phyloP scores from a whole-genome alignment of 2,113 vertebrate genomes.

The Hippopotamus amphibius region DNA sequence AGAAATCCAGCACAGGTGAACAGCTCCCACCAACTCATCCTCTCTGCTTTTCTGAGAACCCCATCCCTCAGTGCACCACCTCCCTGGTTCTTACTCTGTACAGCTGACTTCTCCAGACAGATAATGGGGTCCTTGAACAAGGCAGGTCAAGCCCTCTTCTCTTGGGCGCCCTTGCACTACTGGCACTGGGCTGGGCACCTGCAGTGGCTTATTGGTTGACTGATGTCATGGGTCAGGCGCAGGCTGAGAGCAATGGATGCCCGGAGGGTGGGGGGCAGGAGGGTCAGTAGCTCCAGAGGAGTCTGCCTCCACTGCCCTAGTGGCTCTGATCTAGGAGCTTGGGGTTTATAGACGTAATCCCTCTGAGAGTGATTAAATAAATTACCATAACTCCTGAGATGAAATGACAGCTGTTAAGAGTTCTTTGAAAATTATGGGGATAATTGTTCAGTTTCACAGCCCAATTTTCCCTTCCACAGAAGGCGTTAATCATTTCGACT shows the following conservation, averaged over 20 bases:
- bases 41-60: background rate
- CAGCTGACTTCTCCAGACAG: background rate
- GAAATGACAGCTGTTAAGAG: slow-evolving; percentile 63
- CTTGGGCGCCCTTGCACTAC: background rate
- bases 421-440: slow-evolving; percentile 21
- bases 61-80: rapidly evolving
- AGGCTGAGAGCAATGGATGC: background rate
- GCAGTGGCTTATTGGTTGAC: background rate
- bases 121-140: background rate
- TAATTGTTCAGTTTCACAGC: background rate
- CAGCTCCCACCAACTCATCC: background rate
- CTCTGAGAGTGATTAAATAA: slow-evolving; percentile 54
- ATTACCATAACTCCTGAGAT: slow-evolving; percentile 39
- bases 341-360: background rate
- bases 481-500: background rate
- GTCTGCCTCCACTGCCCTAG: background rate
- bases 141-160: background rate
- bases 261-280: background rate
- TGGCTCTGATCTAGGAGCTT: slow-evolving; percentile 34
- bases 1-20: background rate
- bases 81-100: rapidly evolving
- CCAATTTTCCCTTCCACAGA: background rate
- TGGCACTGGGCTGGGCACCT: slow-evolving; percentile 19
- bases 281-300: background rate
- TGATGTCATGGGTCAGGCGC: background rate